phyloP scores from a whole-genome alignment of 2,888 invertebrate species.

The Aplocera efformata region DNA sequence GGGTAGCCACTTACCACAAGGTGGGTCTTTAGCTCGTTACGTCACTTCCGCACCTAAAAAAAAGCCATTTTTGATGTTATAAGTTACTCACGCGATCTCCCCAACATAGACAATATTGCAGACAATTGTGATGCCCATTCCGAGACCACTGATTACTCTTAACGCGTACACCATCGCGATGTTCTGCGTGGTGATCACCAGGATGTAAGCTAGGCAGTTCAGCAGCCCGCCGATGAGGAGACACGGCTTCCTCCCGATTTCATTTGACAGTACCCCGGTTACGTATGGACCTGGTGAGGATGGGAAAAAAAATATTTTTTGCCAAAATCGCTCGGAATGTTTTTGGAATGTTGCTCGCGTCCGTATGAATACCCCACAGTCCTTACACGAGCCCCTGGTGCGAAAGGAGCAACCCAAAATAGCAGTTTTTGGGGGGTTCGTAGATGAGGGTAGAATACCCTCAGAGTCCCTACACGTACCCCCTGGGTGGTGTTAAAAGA shows the following conservation, averaged over 20 bases:
- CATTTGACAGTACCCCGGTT: constrained; percentile 39
- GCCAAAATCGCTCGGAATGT: too few relatives aligned
- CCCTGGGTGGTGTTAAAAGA: too few relatives aligned
- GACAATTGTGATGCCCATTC: constrained; percentile 30
- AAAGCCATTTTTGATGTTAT: neutral
- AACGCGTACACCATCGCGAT: constrained; percentile 35
- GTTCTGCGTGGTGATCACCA: constrained; percentile 32
- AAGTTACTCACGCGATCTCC: constrained; percentile 41
- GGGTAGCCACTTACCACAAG: too few relatives aligned
- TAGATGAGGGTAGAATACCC: too few relatives aligned
- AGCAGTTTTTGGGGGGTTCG: too few relatives aligned
- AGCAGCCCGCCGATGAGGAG: constrained; percentile 34
- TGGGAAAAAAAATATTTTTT: constrained; percentile 15
- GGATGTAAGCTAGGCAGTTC: constrained; percentile 24
- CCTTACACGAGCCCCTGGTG: too few relatives aligned
- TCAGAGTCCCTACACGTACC: too few relatives aligned
- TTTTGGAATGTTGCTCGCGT: too few relatives aligned
- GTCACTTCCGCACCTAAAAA: too few relatives aligned
- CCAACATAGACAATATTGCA: constrained; percentile 40
- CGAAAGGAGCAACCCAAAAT: too few relatives aligned
- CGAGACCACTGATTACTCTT: constrained; percentile 32
- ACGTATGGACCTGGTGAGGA: constrained; percentile 47
- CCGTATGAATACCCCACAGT: too few relatives aligned
- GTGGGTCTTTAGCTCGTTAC: too few relatives aligned
- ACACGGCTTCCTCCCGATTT: constrained; percentile 43